Conservation (phyloP, 2,797 vertebrate species). For the Pelochelys cantorii region DNA sequence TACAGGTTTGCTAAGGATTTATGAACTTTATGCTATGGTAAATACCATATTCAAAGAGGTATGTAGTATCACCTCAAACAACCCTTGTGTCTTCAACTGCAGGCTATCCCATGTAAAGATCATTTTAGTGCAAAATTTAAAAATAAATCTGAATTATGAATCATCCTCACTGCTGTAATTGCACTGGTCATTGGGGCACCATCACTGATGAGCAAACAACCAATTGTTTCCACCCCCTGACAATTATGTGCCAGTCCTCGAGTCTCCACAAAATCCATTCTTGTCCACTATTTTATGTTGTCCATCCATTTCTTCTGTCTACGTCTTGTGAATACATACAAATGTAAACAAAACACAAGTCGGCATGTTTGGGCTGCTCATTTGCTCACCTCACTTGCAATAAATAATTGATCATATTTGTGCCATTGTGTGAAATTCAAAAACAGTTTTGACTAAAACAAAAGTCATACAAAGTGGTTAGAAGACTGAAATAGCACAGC, state of each 20-base stretch:
- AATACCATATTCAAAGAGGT: not conserved
- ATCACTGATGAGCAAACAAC: too few relatives aligned
- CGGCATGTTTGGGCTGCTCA: too few relatives aligned
- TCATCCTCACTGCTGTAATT: too few relatives aligned
- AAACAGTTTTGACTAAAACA: constrained; percentile 21
- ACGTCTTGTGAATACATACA: not conserved
- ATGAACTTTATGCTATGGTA: constrained; percentile 16
- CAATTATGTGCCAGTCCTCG: too few relatives aligned
- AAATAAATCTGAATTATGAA: not conserved
- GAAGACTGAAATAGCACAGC: not conserved
- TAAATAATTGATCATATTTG: constrained; percentile 19
- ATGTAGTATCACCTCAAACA: not conserved
- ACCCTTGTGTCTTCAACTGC: constrained; percentile 3
- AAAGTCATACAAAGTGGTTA: constrained; percentile 1
- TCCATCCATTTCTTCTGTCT: too few relatives aligned
- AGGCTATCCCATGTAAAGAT: not conserved
- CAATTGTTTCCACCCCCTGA: too few relatives aligned
- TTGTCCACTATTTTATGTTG: too few relatives aligned
- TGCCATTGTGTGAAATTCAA: constrained; percentile 36
- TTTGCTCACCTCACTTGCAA: not conserved
- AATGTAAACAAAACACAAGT: not conserved
- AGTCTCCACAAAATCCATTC: too few relatives aligned
- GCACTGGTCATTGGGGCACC: too few relatives aligned
- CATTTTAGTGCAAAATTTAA: not conserved
- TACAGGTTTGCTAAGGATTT: not conserved